Evolutionary conservation across 2,888 invertebrate species (phyloP).

Genomic region (Osmoderma eremita): DNA sequence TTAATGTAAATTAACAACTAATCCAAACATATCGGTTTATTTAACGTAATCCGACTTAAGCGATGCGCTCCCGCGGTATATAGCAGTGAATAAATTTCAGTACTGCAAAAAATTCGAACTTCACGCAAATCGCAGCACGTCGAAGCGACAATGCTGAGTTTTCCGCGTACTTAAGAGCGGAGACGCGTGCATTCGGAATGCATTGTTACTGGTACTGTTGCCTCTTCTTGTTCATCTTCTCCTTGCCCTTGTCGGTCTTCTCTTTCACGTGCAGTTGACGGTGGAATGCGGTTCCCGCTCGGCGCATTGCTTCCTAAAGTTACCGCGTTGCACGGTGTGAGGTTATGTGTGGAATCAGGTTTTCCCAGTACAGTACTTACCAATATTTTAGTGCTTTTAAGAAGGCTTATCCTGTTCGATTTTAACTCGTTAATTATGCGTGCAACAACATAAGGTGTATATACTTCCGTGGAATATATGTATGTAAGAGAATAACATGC

Average conservation of each 20-base stretch:
- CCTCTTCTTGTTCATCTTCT: conserved; percentile 12
- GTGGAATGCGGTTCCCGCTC: conserved; percentile 47
- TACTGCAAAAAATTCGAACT: too few relatives aligned
- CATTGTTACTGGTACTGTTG: conserved; percentile 10
- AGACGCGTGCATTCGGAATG: conserved; percentile 3
- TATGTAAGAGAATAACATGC: too few relatives aligned
- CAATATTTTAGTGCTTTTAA: conserved; percentile 46
- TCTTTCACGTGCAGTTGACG: conserved; percentile 16
- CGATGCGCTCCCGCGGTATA: too few relatives aligned
- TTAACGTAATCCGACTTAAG: neutral
- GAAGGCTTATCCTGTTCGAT: neutral
- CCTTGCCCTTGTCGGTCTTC: conserved; percentile 7
- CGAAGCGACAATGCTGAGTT: neutral
- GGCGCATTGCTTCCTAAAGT: conserved; percentile 45
- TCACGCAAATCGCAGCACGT: neutral
- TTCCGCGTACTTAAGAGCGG: neutral
- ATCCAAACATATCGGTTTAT: conserved; percentile 7
- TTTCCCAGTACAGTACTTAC: conserved; percentile 50
- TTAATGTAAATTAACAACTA: conserved; percentile 8
- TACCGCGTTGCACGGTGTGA: conserved; percentile 45
- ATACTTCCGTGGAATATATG: too few relatives aligned
- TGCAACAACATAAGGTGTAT: too few relatives aligned
- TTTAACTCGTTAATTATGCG: neutral
- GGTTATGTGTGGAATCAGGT: conserved; percentile 50
- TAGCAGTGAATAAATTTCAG: too few relatives aligned